Percentiles rank a stretch among this genome's conserved stretches.
These are phyloP conservation scores for Ascidia mentula DNA, from an alignment of 23 tunicate genomes.

Conservation along the genomic window DNA sequence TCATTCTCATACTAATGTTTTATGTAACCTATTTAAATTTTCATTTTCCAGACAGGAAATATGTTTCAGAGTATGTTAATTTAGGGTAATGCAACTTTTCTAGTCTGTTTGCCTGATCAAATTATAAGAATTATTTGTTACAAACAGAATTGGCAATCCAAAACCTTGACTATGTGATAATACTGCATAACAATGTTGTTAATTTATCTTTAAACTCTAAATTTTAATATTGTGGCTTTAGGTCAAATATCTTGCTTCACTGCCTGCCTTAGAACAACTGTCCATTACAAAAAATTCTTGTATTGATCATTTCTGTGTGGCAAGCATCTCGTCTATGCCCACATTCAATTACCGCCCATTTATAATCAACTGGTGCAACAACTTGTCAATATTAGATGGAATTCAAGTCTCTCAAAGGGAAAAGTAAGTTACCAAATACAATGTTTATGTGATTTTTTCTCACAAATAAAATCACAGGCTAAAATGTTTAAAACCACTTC, in stretches of 20 bases:
- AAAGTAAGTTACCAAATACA: slow-evolving; percentile 11
- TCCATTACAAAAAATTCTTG: slow-evolving; percentile 25
- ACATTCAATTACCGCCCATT: slow-evolving; percentile 31
- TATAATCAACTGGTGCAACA: slow-evolving; percentile 34
- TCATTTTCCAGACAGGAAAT: no score
- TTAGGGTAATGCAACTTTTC: no score
- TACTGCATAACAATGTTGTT: no score
- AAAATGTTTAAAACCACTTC: not conserved
- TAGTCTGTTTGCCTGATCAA: no score
- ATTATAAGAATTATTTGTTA: no score
- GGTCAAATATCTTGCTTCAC: slow-evolving; percentile 24
- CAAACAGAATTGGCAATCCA: no score
- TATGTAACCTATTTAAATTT: no score
- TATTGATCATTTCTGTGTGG: not conserved
- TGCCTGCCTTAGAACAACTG: slow-evolving; percentile 15
- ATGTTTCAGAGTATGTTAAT: no score
- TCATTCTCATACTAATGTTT: no score
- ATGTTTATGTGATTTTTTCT: not conserved
- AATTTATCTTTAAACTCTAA: no score
- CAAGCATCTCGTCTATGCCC: not conserved
- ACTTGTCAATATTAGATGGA: slow-evolving; percentile 27
- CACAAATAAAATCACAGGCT: not conserved
- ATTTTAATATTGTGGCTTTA: not conserved
- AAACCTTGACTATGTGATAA: no score
- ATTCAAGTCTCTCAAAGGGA: slow-evolving; percentile 21